Evolutionary conservation across 1,140 invertebrate genomes (phyloP).

Genomic region (Gryon sp.): DNA sequence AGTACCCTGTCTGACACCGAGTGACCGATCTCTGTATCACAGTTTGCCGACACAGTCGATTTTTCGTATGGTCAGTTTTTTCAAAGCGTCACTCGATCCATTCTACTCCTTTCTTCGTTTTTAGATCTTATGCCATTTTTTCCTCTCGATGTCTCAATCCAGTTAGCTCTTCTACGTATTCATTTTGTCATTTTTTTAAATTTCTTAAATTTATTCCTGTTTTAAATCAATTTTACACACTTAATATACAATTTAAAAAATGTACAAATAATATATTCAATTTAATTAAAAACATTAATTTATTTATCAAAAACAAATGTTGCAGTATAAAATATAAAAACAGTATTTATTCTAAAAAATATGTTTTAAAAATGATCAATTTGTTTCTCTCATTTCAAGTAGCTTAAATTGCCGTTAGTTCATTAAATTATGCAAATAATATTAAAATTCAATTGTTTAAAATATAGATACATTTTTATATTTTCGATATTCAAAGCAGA

Average conservation of each 20-base stretch:
- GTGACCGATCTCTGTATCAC: constrained; percentile 77
- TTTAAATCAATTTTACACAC: too few relatives aligned
- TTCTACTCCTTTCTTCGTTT: constrained; percentile 45
- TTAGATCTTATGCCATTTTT: constrained; percentile 36
- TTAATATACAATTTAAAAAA: too few relatives aligned
- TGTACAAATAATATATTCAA: too few relatives aligned
- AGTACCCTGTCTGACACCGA: constrained; percentile 73
- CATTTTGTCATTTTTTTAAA: too few relatives aligned
- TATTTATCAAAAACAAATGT: too few relatives aligned
- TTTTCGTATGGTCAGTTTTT: constrained; percentile 48
- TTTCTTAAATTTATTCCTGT: too few relatives aligned
- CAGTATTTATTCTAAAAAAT: too few relatives aligned
- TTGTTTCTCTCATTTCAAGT: too few relatives aligned
- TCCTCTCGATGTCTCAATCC: constrained; percentile 40
- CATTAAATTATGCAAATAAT: not conserved
- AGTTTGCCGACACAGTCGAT: constrained; percentile 62
- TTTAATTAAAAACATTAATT: too few relatives aligned
- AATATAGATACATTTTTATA: not conserved
- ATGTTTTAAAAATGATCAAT: too few relatives aligned
- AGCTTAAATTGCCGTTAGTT: too few relatives aligned
- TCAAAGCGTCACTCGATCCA: constrained; percentile 29
- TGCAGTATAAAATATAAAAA: too few relatives aligned
- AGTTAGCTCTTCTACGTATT: constrained; percentile 27
- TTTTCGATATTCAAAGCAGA: not conserved
- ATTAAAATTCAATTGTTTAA: not conserved